phyloP scores from a whole-genome alignment of 2,797 vertebrate species.

The Cetoscarus ocellatus region DNA sequence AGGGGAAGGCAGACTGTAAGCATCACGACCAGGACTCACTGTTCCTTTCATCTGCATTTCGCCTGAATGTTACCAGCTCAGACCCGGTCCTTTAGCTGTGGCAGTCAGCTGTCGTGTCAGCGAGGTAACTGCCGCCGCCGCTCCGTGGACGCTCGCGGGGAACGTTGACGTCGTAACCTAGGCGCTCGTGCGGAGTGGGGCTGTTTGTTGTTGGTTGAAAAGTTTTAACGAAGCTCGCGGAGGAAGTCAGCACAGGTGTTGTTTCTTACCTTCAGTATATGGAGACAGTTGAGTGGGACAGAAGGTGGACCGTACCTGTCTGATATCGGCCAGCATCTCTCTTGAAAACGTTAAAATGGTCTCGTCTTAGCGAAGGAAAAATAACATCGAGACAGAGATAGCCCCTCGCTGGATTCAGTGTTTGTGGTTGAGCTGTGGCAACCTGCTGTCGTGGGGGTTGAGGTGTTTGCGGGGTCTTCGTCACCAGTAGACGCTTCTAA shows the following conservation, averaged over 20 bases:
- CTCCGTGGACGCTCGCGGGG: not conserved
- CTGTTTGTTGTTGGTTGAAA: constrained; percentile 66
- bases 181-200: constrained; percentile 20
- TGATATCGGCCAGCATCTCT: constrained; percentile 22
- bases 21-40: constrained; percentile 72
- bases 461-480: constrained; percentile 45
- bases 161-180: constrained; percentile 14
- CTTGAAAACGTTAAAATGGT: constrained; percentile 35
- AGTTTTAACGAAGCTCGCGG: constrained; percentile 67
- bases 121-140: not conserved
- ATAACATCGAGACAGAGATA: constrained; percentile 15
- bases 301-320: constrained; percentile 22
- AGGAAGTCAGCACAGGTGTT: constrained; percentile 66
- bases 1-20: constrained; percentile 69
- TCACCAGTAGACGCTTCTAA: constrained; percentile 31
- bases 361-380: constrained; percentile 8
- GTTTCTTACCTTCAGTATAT: constrained; percentile 38
- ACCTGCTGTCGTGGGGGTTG: constrained; percentile 54
- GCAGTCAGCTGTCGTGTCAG: constrained; percentile 6
- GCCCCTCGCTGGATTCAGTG: constrained; percentile 31
- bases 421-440: constrained; percentile 52
- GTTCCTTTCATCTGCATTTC: constrained; percentile 63
- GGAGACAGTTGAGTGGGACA: constrained; percentile 17
- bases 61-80: constrained; percentile 23
- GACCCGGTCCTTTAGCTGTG: not conserved